phyloP scores from a whole-genome alignment of 2,113 vertebrate genomes.

The Bostrychus sinensis region DNA sequence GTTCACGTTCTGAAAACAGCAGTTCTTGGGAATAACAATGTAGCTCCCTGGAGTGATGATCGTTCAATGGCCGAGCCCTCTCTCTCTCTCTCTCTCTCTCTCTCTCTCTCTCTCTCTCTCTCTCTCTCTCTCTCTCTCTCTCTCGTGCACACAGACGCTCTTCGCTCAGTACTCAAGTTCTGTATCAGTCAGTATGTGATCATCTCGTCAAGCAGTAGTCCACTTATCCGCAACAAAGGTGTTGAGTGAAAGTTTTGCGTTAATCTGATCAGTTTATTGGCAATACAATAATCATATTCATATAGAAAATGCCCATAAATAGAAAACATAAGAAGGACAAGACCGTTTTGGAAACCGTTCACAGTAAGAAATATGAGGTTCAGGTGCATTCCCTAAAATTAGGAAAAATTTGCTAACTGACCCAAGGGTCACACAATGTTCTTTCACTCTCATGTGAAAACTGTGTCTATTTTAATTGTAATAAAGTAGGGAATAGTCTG shows the following conservation, averaged over 20 bases:
- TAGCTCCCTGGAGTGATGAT: conserved; percentile 46
- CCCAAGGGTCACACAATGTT: not conserved
- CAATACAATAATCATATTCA: conserved; percentile 10
- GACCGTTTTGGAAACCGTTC: conserved; percentile 5
- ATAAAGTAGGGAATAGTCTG: conserved; percentile 9
- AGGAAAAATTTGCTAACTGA: not conserved
- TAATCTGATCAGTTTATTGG: conserved; percentile 11
- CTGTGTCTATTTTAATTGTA: conserved; percentile 13
- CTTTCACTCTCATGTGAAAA: conserved; percentile 19
- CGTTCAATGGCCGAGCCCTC: conserved; percentile 25
- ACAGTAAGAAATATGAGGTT: conserved; percentile 27
- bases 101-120: too few species aligned
- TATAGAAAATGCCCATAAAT: conserved; percentile 22
- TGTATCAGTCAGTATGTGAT: not conserved
- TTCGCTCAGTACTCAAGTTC: not conserved
- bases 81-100: conserved; percentile 7
- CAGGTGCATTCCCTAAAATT: not conserved
- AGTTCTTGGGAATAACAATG: conserved; percentile 41
- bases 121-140: too few species aligned
- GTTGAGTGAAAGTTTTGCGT: conserved; percentile 3
- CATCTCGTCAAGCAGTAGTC: not conserved
- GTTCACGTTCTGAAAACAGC: conserved; percentile 26
- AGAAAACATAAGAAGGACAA: conserved; percentile 17
- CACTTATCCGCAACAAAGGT: not conserved
- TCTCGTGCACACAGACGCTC: conserved; percentile 8